Evolutionary conservation across 2,113 vertebrate genomes (phyloP), one percentile per base, ranked within the genome.

Genomic region (Cyprinodon variegatus): DNA sequence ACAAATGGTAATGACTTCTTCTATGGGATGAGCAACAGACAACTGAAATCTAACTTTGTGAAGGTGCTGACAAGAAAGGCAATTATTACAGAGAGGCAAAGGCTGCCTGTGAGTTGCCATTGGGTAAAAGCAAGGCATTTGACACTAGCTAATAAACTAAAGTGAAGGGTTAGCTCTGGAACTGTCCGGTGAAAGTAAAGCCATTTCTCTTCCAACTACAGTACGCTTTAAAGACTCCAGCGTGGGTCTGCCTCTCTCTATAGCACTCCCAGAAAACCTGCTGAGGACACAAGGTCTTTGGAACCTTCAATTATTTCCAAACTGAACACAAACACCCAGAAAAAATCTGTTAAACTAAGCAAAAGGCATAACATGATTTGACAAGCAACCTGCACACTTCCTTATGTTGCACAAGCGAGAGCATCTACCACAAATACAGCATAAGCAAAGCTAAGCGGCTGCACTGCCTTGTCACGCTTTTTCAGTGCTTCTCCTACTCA

Each of bases 401-500:
- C 83, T 73, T 48, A 72, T 78, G 78, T 41, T 11, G 4, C 38
- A 61, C 71, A 68, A 74, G 85, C 81, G 12, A 86, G 88, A 80
- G 81, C 74, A 70, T 78, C 72, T 62, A 61, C 67, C 48, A 76
- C 81, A 83, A 87, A 89, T 57, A 20, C 50, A 57, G 17, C 79
- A 72, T 68, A 77, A 77, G 79, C 48, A 78, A 72, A 88, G 84
- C 88, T 77, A 69, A 88, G 82, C 76, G 83, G 79, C 79, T 57
- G 77, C 82, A 72, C 68, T 70, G 70, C 76, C 69, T 76, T 64
- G 72, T 78, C 65, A 64, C 15, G 59, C 66, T 69, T 79, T 78
- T 83, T 85, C 71, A 84, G 87, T 81, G 77, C 83, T 86, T 86
- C 75, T 73, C 70, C 72, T 48, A 73, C 87, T 84, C 79, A 87